These are phyloP conservation scores for Arctia plantaginis DNA, from an alignment of 2,888 invertebrate genomes.

Conservation along the genomic window DNA sequence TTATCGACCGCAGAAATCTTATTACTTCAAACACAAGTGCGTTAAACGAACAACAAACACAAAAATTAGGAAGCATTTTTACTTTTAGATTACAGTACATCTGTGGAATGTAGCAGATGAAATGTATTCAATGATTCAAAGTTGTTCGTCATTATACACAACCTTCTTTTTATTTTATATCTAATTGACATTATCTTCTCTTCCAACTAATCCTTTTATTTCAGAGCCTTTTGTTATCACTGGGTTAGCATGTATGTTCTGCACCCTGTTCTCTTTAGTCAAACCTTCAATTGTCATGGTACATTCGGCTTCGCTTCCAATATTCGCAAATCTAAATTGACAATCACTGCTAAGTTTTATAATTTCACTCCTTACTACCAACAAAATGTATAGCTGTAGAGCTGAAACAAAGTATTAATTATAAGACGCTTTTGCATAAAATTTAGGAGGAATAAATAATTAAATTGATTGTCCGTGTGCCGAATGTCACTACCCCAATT, in stretches of 20 bases:
- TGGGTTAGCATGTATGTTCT: not conserved
- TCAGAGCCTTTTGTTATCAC: not conserved
- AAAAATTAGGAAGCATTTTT: too few species aligned
- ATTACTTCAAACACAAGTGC: too few species aligned
- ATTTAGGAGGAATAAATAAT: too few species aligned
- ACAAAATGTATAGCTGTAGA: slow-evolving; percentile 36
- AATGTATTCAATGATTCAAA: not conserved
- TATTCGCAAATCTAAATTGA: slow-evolving; percentile 36
- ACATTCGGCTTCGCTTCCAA: slow-evolving; percentile 23
- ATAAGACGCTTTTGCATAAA: too few species aligned
- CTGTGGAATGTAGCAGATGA: not conserved
- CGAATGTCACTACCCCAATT: too few species aligned
- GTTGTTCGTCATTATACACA: not conserved
- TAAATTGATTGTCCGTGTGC: too few species aligned
- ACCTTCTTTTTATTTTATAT: not conserved
- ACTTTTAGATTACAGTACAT: too few species aligned
- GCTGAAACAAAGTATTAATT: slow-evolving; percentile 23
- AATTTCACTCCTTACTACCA: slow-evolving; percentile 43
- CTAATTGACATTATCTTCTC: not conserved
- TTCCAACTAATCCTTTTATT: not conserved
- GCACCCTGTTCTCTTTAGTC: not conserved
- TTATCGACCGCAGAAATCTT: too few species aligned
- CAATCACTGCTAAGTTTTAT: slow-evolving; percentile 26
- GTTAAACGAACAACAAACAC: too few species aligned
- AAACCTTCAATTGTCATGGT: not conserved